Base-by-base conservation (phyloP, 2,888 invertebrate species). In the Conus canariensis region DNA sequence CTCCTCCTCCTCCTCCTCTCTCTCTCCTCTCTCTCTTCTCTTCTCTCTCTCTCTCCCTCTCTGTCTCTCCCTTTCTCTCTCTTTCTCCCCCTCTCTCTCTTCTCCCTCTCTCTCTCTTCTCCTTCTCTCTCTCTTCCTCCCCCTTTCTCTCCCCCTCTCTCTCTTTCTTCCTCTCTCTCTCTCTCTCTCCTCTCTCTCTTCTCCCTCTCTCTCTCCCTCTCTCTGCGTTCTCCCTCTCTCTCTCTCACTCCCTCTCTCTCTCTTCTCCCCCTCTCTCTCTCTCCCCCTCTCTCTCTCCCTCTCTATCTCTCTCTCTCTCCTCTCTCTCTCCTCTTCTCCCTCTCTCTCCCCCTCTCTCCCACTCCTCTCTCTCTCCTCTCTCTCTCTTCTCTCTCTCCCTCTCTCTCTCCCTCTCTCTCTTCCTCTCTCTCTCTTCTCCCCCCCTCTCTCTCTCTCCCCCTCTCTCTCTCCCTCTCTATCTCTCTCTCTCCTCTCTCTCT, bases 271-370 rank as follows among this genome's bases (percentile, higher is more conserved):
- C 60, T 60, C 60, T 60, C 60, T 60, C 60, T 60, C 0, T 60
- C 60, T 3, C 12, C 3, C 0, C 3, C 4, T 3, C 4, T 3
- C 0, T 3, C 4, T 3, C 4, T 3, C 4, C 4, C 60, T 60
- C 60, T 3, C 60, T 60, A 9, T 60, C 60, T 60, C 60, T 60
- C 60, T 70, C 19, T 19, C 16, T 7, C 22, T 70, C 70, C 7
- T 70, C 22, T 70, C 7, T 7, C 22, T 70, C 3, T 3, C 19
- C 70, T 9, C 22, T 3, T 1, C 22, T 7, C 70, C 1, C 22
- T 70, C 70, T 19, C 7, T 70, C 19, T 19, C 22, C 7, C 70
- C 12, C 9, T 60, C 60, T 60, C 60, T 60, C 60, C 60, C 67
- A 14, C 67, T 70, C 67, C 67, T 70, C 67, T 70, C 14, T 60